Evolutionary conservation across 2,797 vertebrate species (phyloP), one percentile per base, ranked within the genome.

Genomic region (Arremon brunneinucha): DNA sequence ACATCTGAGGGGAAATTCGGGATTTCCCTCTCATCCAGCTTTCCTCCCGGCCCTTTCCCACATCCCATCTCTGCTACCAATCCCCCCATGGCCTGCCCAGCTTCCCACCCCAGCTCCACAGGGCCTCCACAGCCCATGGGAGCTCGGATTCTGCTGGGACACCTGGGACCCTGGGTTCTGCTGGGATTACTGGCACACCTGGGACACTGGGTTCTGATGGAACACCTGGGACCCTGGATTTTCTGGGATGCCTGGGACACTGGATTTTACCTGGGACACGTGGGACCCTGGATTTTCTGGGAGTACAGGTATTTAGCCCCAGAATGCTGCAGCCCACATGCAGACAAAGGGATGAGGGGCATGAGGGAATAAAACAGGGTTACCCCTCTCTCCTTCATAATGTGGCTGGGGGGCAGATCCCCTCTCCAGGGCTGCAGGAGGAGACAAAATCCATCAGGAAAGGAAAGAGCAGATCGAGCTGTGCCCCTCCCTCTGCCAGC

Each of bases 291-390:
- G 12, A 8, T 23, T 3, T 4, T 13, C 39, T 53, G 22, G n/a
- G 21, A 6, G 44, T 12, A 1, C 18, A 14, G 64, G 16, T 28
- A 4, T 69, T 74, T 24, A 70, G 12, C 39, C 49, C 46, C 0
- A 0, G 28, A 46, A 79, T 53, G 37, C 55, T 69, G 27, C 78
- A n/a, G 32, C 11, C 21, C 52, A 20, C 0, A 0, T 2, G 24
- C 2, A 3, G 2, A 5, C 46, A 53, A 41, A 76, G 34, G 59
- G 46, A 34, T 85, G 49, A 13, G 27, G 56, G 22, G 6, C 47
- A 26, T 0, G 4, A 43, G 26, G 16, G 4, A 14, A 9, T 28
- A 12, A 32, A 3, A 3, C 21, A 47, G 8, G 21, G 32, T 41
- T 6, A 37, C 9, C 5, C 39, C 11, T 16, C 20, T 55, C 26